Percentiles rank a stretch among this genome's conserved stretches.
Conservation (phyloP, 1,140 invertebrate genomes). For the Magallana angulata region DNA sequence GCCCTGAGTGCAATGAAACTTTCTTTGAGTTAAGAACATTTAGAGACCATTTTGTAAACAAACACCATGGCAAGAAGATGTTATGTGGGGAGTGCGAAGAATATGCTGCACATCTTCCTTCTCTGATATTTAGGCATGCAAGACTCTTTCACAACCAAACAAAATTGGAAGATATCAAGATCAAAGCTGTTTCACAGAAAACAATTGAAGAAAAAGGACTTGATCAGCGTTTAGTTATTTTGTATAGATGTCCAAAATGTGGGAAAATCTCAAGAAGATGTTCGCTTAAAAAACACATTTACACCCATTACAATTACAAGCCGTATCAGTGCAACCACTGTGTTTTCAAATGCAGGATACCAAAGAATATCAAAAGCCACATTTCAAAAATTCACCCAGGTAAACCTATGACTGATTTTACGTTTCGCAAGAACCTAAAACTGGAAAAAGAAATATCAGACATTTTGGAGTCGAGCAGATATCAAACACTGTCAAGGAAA, state of each 20-base stretch:
- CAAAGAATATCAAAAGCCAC: conserved; percentile 42
- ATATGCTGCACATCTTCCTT: conserved; percentile 1
- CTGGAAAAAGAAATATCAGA: conserved; percentile 46
- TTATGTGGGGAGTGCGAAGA: conserved; percentile 32
- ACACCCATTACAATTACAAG: conserved; percentile 48
- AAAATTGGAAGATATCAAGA: neutral
- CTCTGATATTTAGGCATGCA: conserved; percentile 6
- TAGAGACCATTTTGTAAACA: conserved; percentile 7
- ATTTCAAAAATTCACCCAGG: conserved; percentile 35
- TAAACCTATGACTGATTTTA: conserved; percentile 4
- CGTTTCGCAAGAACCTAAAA: conserved; percentile 24
- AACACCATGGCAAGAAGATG: neutral
- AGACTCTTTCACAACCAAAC: conserved; percentile 19
- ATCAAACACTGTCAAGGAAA: conserved; percentile 16
- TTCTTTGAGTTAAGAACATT: neutral
- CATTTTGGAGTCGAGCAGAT: conserved; percentile 14
- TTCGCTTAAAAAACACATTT: conserved; percentile 37
- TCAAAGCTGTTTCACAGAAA: neutral
- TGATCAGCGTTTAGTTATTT: neutral
- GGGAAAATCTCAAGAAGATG: conserved; percentile 21
- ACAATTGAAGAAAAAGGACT: neutral
- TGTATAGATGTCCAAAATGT: conserved; percentile 49
- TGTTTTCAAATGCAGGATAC: conserved; percentile 38
- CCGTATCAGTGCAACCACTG: conserved; percentile 49
- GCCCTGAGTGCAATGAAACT: neutral